These are phyloP conservation scores for Gila robusta DNA, from an alignment of 2,797 vertebrate genomes.

Conservation along the genomic window DNA sequence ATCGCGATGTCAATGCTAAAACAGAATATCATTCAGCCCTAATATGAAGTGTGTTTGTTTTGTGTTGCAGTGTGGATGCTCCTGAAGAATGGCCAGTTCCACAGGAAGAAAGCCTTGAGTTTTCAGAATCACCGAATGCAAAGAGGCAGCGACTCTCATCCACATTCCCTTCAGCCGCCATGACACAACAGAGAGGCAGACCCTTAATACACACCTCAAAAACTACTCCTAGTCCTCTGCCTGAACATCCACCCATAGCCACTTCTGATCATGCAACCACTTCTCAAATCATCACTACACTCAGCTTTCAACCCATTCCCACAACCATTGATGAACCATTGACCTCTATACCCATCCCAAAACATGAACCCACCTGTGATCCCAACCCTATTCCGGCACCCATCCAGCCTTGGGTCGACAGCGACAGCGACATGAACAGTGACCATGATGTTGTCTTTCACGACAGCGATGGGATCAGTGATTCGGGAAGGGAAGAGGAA, in stretches of 20 bases:
- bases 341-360: background rate
- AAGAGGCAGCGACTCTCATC: constrained; percentile 31
- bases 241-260: background rate
- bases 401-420: background rate
- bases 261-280: background rate
- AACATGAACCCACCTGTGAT: background rate
- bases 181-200: background rate
- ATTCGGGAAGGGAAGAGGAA: constrained; percentile 6
- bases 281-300: background rate
- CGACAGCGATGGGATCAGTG: background rate
- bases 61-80: constrained; percentile 24
- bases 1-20: too few species aligned
- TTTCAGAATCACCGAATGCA: background rate
- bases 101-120: background rate
- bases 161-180: background rate
- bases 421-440: background rate
- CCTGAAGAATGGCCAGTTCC: background rate
- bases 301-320: background rate
- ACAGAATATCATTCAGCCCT: too few species aligned
- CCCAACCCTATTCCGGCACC: background rate
- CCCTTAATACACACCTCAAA: background rate
- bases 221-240: background rate
- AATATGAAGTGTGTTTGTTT: background rate
- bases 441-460: background rate
- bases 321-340: background rate